Evolutionary conservation across 1,140 invertebrate species (phyloP).

Genomic region (Hirudo medicinalis): DNA sequence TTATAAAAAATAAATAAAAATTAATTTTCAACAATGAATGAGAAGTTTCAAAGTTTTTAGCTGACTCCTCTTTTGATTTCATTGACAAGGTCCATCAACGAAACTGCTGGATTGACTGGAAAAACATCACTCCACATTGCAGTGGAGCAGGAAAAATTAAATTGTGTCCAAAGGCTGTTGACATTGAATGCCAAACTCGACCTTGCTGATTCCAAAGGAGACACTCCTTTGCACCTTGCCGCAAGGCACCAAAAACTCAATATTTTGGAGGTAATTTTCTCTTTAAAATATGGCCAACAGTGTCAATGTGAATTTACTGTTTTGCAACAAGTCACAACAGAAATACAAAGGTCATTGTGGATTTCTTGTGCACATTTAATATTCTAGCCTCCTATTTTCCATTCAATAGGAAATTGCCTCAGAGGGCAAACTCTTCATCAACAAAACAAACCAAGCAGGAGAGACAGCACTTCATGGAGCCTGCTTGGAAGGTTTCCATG

Average conservation of each 20-base stretch:
- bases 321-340: not conserved
- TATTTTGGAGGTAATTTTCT: not conserved
- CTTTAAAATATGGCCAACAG: not conserved
- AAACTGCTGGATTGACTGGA: not conserved
- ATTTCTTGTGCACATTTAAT: not conserved
- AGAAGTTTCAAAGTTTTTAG: not conserved
- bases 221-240: not conserved
- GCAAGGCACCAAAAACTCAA: not conserved
- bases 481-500: conserved; percentile 65
- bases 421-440: conserved; percentile 64
- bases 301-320: not conserved
- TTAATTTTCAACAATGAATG: no score
- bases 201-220: not conserved
- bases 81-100: not conserved
- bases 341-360: not conserved
- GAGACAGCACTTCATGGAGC: conserved; percentile 74
- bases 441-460: conserved; percentile 62
- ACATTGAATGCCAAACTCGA: not conserved
- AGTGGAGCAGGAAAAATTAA: not conserved
- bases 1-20: no score
- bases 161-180: not conserved
- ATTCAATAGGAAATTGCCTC: not conserved
- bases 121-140: not conserved
- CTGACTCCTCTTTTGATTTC: no score
- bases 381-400: not conserved